Conservation (phyloP, 2,888 invertebrate species). For the Plagiodera versicolora region DNA sequence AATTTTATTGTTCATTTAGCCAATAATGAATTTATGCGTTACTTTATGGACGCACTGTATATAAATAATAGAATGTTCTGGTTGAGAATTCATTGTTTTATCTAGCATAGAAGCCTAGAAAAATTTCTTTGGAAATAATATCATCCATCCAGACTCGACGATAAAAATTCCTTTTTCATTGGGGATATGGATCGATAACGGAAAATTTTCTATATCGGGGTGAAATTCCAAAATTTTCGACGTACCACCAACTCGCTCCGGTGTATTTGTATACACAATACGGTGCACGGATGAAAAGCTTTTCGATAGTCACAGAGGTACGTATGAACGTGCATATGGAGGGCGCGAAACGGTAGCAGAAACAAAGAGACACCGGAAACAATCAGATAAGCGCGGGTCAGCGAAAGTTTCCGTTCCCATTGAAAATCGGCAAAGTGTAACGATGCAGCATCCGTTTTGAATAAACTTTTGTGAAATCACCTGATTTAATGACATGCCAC, state of each 20-base stretch:
- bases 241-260: not conserved
- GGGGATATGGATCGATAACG: not conserved
- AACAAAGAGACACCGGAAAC: conserved; percentile 46
- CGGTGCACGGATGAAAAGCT: not conserved
- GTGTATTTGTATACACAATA: not conserved
- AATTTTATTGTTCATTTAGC: too few species aligned
- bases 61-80: too few species aligned
- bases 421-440: conserved; percentile 54
- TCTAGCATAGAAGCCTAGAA: too few species aligned
- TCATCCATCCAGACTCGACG: too few species aligned
- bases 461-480: conserved; percentile 41
- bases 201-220: not conserved
- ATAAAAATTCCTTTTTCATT: too few species aligned
- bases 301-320: not conserved
- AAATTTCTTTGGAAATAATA: too few species aligned
- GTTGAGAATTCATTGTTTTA: too few species aligned
- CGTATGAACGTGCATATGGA: too few species aligned
- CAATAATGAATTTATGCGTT: too few species aligned
- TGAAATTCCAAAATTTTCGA: too few species aligned
- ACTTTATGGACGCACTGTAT: too few species aligned
- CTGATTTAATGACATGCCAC: conserved; percentile 35
- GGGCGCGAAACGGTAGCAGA: conserved; percentile 23
- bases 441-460: conserved; percentile 52
- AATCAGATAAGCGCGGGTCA: conserved; percentile 52
- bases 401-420: conserved; percentile 55